Conservation (phyloP, 1,140 invertebrate genomes). For the Gryon sp. region DNA sequence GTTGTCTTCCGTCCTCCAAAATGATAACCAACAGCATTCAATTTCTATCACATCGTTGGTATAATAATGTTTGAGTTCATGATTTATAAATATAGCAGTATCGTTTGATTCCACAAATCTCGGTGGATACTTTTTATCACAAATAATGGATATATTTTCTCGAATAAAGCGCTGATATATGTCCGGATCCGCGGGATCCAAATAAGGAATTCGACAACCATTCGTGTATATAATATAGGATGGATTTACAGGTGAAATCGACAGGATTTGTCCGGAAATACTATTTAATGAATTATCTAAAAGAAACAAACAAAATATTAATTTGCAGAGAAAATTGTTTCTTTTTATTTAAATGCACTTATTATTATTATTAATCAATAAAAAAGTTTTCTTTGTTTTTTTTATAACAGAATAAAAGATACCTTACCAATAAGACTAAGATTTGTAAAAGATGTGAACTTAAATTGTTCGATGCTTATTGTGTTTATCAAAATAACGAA, state of each 20-base stretch:
- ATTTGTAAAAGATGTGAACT: constrained; percentile 54
- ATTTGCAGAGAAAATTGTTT: no score
- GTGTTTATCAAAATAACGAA: constrained; percentile 70
- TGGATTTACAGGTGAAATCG: constrained; percentile 37
- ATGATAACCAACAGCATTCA: constrained; percentile 83
- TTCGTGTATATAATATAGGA: constrained; percentile 84
- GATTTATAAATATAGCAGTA: constrained; percentile 81
- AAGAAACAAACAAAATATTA: constrained; percentile 1
- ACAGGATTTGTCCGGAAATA: constrained; percentile 12
- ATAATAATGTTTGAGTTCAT: constrained; percentile 75
- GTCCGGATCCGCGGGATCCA: constrained; percentile 84
- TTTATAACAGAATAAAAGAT: constrained; percentile 9
- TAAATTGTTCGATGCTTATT: constrained; percentile 70
- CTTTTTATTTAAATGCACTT: no score
- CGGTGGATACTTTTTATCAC: constrained; percentile 76
- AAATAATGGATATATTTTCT: constrained; percentile 74
- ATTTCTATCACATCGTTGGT: constrained; percentile 78
- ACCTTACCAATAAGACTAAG: constrained; percentile 60
- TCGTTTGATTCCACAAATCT: constrained; percentile 83
- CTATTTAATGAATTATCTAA: constrained; percentile 24
- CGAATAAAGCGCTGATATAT: constrained; percentile 78
- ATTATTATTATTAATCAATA: neutral
- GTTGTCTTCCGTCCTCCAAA: constrained; percentile 80
- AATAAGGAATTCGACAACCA: constrained; percentile 88
- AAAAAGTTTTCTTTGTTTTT: constrained; percentile 13